phyloP scores from a whole-genome alignment of 2,113 vertebrate genomes.

The Eonycteris spelaea region DNA sequence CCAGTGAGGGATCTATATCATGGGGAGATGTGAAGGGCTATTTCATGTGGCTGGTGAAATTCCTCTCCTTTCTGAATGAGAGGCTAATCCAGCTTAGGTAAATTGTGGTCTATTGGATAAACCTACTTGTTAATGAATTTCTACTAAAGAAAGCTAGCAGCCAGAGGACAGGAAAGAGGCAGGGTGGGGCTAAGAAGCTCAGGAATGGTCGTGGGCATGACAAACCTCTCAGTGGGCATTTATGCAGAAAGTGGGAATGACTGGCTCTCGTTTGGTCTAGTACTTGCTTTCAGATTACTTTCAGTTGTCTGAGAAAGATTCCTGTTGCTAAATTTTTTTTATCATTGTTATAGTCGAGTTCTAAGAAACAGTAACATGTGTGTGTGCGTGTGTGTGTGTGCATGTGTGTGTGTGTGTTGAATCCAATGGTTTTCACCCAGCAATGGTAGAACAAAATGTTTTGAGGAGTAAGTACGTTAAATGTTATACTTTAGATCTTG shows the following conservation, averaged over 20 bases:
- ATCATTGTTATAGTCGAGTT: background rate
- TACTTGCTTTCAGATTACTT: background rate
- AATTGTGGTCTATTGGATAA: background rate
- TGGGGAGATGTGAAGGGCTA: background rate
- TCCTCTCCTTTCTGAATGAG: background rate
- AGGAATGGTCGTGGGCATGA: background rate
- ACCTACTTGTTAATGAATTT: background rate
- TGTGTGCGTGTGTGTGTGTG: background rate
- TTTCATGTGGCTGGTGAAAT: background rate
- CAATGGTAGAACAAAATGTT: background rate
- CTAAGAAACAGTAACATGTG: background rate
- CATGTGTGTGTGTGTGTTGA: background rate
- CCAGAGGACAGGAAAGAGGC: background rate
- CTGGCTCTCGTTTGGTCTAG: background rate
- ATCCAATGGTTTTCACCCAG: background rate
- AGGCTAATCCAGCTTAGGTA: background rate
- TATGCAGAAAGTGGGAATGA: background rate
- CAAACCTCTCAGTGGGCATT: background rate
- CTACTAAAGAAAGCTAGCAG: background rate
- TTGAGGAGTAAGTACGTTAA: background rate
- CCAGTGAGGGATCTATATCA: background rate
- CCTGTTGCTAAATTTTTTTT: background rate
- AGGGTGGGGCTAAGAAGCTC: too few species aligned
- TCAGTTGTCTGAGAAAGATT: background rate
- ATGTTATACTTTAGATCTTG: background rate